Percentiles rank a stretch among this genome's conserved stretches.
Evolutionary conservation across 1,140 invertebrate species (phyloP).

Genomic region (Pentalonia nigronervosa): DNA sequence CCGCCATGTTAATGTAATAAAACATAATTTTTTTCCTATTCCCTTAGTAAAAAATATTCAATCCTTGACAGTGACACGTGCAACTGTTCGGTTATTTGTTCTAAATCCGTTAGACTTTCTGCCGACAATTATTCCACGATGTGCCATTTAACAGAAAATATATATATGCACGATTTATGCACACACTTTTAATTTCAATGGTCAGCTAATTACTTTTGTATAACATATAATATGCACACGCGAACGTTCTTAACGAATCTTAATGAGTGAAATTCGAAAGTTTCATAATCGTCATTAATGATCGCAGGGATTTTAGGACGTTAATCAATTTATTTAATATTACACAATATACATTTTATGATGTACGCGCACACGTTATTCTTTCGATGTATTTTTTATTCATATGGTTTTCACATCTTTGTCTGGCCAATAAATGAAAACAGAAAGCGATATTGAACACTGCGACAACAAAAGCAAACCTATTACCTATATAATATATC

Average conservation of each 20-base stretch:
- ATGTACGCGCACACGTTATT: not conserved
- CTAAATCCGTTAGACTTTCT: not conserved
- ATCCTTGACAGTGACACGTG: not conserved
- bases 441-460: constrained; percentile 34
- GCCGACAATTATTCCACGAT: not conserved
- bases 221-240: not conserved
- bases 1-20: not conserved
- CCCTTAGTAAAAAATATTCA: not conserved
- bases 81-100: not conserved
- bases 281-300: constrained; percentile 40
- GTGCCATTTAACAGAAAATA: not conserved
- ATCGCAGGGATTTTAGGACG: constrained; percentile 38
- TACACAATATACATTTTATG: constrained; percentile 29
- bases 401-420: constrained; percentile 26
- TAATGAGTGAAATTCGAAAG: constrained; percentile 56
- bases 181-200: constrained; percentile 21
- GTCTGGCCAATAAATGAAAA: constrained; percentile 26
- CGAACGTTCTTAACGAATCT: constrained; percentile 21
- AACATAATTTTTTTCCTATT: not conserved
- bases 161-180: not conserved
- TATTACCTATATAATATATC: not conserved
- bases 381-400: constrained; percentile 9
- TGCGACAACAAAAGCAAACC: constrained; percentile 16
- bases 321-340: constrained; percentile 36
- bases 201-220: constrained; percentile 42